These are phyloP conservation scores for Sylvia atricapilla DNA, from an alignment of 2,113 vertebrate genomes.

Conservation along the genomic window DNA sequence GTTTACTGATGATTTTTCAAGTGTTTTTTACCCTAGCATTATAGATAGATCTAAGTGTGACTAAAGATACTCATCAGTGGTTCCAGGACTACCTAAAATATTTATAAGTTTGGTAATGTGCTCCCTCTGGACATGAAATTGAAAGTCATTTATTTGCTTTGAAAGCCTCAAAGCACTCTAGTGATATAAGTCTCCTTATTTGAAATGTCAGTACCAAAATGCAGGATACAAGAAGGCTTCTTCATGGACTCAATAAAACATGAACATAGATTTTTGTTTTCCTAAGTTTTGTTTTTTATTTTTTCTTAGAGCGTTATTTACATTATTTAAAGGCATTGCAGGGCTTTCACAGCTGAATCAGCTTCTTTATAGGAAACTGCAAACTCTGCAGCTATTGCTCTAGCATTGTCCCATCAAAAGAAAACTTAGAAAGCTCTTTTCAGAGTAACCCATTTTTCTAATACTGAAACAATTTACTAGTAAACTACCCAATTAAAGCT, in stretches of 20 bases:
- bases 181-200: neutral
- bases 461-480: slow-evolving; percentile 23
- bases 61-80: neutral
- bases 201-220: neutral
- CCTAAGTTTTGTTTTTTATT: neutral
- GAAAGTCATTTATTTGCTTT: neutral
- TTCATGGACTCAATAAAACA: neutral
- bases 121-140: neutral
- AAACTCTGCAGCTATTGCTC: neutral
- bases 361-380: neutral
- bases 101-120: neutral
- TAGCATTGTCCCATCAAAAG: neutral
- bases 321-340: neutral
- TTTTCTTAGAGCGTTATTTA: neutral
- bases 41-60: neutral
- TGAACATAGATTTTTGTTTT: neutral
- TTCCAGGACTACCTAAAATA: neutral
- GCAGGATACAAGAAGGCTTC: neutral
- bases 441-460: neutral
- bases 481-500: slow-evolving; percentile 29
- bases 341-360: neutral
- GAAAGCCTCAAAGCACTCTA: neutral
- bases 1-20: neutral
- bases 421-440: neutral
- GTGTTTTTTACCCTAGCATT: neutral